Base-by-base conservation (phyloP, 2,888 invertebrate species). In the Drosophila suboccidentalis region DNA sequence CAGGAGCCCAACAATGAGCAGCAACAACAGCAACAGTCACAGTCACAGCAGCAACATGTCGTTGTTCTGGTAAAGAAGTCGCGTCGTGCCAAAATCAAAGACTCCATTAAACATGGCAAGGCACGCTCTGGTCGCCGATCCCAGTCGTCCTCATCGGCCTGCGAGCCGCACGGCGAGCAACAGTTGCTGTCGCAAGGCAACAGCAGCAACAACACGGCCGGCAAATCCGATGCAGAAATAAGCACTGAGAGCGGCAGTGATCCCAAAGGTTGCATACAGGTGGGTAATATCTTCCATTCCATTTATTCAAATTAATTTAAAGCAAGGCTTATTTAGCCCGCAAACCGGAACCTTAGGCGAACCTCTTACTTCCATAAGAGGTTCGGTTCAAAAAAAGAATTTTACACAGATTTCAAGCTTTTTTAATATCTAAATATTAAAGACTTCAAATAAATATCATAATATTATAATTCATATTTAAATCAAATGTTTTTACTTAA, bases 81-180 rank as follows among this genome's bases (percentile, higher is more conserved):
- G 22, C 89, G 92, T 1, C 90, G 91, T 86, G 91, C 90, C 92
- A 94, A 92, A 92, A 93, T 78, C 90, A 94, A 90, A 90, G 93
- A 90, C 92, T 94, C 90, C 82, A 94, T 88, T 90, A 92, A 94
- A 93, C 75, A 95, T 44, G 91, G 90, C 61, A 92, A 92, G 68
- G 80, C 76, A n/a, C 83, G 85, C 26, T 70, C 94, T 71, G 93
- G 76, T 5, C 86, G 88, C 36, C 68, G 93, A 75, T 93, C 93
- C 55, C 94, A 88, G 75, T 82, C 82, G 34, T 66, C 78, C 17
- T 75, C 89, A 11, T 75, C 82, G 36, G 46, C 91, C 47, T 86
- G 83, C 15, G 87, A 83, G 60, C 82, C 82, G n/a, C 86, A 83
- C 17, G 83, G 83, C 3, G 84, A 91, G 58, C 81, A 87, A 41